phyloP scores from a whole-genome alignment of 2,797 vertebrate species.

The Periparus ater region DNA sequence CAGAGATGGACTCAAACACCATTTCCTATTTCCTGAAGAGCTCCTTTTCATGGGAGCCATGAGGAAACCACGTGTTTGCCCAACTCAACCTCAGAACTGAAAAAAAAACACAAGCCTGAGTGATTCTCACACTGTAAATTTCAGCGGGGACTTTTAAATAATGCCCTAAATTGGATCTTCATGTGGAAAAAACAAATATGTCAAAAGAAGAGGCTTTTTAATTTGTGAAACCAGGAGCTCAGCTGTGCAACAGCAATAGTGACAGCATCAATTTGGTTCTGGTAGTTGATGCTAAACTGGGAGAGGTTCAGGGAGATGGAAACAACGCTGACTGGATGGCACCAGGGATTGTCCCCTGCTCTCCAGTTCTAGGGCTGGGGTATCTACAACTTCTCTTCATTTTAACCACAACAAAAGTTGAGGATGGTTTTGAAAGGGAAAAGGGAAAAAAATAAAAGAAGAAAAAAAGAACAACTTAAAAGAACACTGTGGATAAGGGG shows the following conservation, averaged over 20 bases:
- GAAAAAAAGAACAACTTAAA: background rate
- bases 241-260: background rate
- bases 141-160: background rate
- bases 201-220: conserved; percentile 1
- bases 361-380: background rate
- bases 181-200: conserved; percentile 33
- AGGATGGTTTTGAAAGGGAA: background rate
- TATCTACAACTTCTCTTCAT: background rate
- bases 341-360: background rate
- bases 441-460: background rate
- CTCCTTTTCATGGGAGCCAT: background rate
- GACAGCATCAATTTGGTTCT: conserved; percentile 8
- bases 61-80: background rate
- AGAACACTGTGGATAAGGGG: conserved; percentile 36
- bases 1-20: background rate
- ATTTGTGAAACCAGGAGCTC: conserved; percentile 16
- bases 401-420: background rate
- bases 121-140: background rate
- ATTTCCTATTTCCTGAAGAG: background rate
- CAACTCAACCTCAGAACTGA: background rate
- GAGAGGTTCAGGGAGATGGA: background rate
- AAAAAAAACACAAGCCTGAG: background rate
- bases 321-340: background rate
- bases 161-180: conserved; percentile 17
- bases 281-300: background rate